These are phyloP conservation scores for Callyntrura sp. DNA, from an alignment of 2,888 invertebrate genomes.

Conservation along the genomic window DNA sequence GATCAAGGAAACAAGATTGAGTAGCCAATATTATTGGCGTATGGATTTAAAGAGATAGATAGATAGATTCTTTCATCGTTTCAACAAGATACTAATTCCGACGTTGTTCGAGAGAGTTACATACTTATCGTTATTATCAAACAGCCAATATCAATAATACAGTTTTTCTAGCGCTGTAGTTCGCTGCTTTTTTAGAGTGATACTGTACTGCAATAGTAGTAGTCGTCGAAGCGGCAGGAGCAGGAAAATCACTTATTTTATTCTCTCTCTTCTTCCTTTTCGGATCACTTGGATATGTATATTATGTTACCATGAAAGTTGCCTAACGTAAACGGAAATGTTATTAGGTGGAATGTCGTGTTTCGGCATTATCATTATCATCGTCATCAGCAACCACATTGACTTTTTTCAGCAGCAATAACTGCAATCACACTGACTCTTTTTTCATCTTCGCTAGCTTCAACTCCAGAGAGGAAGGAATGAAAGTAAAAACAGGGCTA, in stretches of 20 bases:
- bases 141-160: slow-evolving; percentile 48
- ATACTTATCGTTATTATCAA: slow-evolving; percentile 28
- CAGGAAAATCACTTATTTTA: slow-evolving; percentile 11
- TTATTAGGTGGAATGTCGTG: slow-evolving; percentile 58
- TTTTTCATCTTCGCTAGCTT: background rate
- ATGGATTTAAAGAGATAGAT: slow-evolving; percentile 38
- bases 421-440: slow-evolving; percentile 25
- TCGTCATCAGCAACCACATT: slow-evolving; percentile 19
- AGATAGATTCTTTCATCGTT: slow-evolving; percentile 44
- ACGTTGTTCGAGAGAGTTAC: background rate
- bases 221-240: background rate
- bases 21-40: slow-evolving; percentile 64
- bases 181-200: too few relatives aligned
- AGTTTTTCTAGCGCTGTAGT: background rate
- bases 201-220: background rate
- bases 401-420: slow-evolving; percentile 29
- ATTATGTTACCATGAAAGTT: slow-evolving; percentile 26
- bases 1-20: slow-evolving; percentile 75
- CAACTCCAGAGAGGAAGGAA: slow-evolving; percentile 55
- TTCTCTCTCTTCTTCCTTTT: background rate
- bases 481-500: slow-evolving; percentile 30
- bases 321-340: slow-evolving; percentile 47
- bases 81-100: slow-evolving; percentile 28
- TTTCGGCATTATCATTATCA: slow-evolving; percentile 52
- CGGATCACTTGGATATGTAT: background rate